phyloP scores from a whole-genome alignment of 2,113 vertebrate species.

The Empidonax traillii region DNA sequence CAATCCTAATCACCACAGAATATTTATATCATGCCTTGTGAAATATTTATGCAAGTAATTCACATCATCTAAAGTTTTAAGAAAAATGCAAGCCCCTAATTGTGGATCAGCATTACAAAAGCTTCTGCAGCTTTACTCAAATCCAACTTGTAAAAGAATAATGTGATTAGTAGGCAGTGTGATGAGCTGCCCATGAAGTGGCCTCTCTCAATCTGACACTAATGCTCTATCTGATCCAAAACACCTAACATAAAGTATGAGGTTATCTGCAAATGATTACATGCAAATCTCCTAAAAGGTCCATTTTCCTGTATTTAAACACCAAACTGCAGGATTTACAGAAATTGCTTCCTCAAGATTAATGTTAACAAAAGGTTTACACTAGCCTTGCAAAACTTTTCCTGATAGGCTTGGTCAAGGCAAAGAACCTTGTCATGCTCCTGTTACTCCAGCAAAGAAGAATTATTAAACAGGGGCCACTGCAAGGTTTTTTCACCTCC shows the following conservation, averaged over 20 bases:
- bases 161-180: slow-evolving; percentile 28
- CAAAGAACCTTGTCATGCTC: background rate
- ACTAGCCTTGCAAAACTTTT: background rate
- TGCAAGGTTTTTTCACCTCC: background rate
- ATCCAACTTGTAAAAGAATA: slow-evolving; percentile 40
- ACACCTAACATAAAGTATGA: slow-evolving; percentile 23
- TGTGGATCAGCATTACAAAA: slow-evolving; percentile 46
- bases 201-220: slow-evolving; percentile 40
- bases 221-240: slow-evolving; percentile 49
- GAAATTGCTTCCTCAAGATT: slow-evolving; percentile 19
- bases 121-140: slow-evolving; percentile 21
- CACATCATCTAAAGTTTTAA: slow-evolving; percentile 23
- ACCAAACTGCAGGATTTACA: background rate
- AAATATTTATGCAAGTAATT: slow-evolving; percentile 55
- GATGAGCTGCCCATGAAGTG: background rate
- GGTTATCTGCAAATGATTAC: slow-evolving; percentile 25
- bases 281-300: slow-evolving; percentile 55
- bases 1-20: background rate
- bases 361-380: slow-evolving; percentile 20
- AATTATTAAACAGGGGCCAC: background rate
- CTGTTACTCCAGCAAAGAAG: background rate
- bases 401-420: background rate
- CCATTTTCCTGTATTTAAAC: slow-evolving; percentile 41
- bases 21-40: background rate
- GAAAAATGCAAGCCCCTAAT: background rate